Conservation (phyloP, 2,888 invertebrate species). For the Drosophila merina region DNA sequence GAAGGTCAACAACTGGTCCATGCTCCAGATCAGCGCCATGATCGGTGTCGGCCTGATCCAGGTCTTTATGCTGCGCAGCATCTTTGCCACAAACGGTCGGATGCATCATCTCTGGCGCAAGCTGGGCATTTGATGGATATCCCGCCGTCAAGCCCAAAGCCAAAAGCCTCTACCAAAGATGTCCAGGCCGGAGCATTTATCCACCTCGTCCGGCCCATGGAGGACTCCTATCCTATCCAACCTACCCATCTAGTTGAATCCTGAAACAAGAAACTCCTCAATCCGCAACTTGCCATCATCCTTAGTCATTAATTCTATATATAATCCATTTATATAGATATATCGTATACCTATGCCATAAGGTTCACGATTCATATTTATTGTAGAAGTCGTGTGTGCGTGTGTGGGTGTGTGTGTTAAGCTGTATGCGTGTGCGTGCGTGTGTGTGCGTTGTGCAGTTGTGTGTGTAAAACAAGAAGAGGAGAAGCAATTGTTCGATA, state of each 20-base stretch:
- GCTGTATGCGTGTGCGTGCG: neutral
- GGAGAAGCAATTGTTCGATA: slow-evolving; percentile 34
- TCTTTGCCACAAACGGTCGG: slow-evolving; percentile 88
- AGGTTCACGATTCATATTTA: slow-evolving; percentile 3
- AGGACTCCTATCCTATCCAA: neutral
- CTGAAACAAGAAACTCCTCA: neutral
- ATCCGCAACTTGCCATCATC: slow-evolving; percentile 15
- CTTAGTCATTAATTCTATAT: slow-evolving; percentile 15
- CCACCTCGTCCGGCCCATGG: neutral
- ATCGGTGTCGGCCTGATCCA: slow-evolving; percentile 89
- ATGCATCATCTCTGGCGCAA: slow-evolving; percentile 82
- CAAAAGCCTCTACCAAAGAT: slow-evolving; percentile 33
- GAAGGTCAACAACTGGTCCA: slow-evolving; percentile 92
- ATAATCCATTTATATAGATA: slow-evolving; percentile 14
- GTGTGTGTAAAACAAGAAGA: neutral
- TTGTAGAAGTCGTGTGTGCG: neutral
- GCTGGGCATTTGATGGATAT: slow-evolving; percentile 72
- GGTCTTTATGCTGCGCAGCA: slow-evolving; percentile 91
- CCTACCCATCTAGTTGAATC: neutral
- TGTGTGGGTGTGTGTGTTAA: slow-evolving; percentile 1
- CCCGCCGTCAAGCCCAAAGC: neutral
- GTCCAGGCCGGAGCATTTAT: slow-evolving; percentile 27
- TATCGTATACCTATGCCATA: slow-evolving; percentile 1
- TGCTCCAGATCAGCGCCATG: slow-evolving; percentile 90
- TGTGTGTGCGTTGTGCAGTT: slow-evolving; percentile 18